Base-by-base conservation (phyloP, 2,888 invertebrate species). In the Metallyticus violacea region DNA sequence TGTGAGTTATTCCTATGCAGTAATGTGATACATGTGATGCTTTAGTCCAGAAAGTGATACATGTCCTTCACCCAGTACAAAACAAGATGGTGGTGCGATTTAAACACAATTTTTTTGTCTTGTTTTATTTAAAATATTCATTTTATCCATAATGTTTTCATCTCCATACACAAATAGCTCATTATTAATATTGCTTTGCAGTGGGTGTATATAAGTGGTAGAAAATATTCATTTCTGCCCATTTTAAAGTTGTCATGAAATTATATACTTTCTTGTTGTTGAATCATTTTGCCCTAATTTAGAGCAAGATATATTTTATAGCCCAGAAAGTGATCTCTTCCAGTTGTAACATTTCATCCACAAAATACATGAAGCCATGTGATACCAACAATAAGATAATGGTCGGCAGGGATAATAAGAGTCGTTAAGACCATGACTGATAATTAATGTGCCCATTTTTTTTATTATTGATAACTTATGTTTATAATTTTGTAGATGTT, bases 351-450 rank as follows among this genome's bases (percentile, higher is more conserved):
- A 81, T 3, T 77, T 79, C 27, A 26, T 79, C 25, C 30, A 26
- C 26, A 25, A 6, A 30, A 26, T 22, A 79, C 29, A 22, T 79
- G 26, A 77, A 62, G 62, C n/a, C 79, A 40, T 79, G 79, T 85
- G 40, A 15, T 80, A 25, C 26, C 27, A 79, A 79, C 27, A 26
- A 77, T 78, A 7, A 78, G 27, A 79, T 85, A 30, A 86, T 83
- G 86, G 86, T 85, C 86, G 86, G 85, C 87, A 87, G 87, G 87
- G 86, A 88, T 85, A 77, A 79, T 79, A 87, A n/a, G 86, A 87
- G 86, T 87, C 86, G 27, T 86, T 82, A 77, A 86, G 87, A 87
- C 88, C 81, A 85, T 85, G 87, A 87, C 88, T 88, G 87, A 87
- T 86, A 88, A 40, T 62, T 87, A 82, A 79, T 76, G 27, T 82